Base-by-base conservation (phyloP, 2,113 vertebrate species). In the Donacobius atricapilla region DNA sequence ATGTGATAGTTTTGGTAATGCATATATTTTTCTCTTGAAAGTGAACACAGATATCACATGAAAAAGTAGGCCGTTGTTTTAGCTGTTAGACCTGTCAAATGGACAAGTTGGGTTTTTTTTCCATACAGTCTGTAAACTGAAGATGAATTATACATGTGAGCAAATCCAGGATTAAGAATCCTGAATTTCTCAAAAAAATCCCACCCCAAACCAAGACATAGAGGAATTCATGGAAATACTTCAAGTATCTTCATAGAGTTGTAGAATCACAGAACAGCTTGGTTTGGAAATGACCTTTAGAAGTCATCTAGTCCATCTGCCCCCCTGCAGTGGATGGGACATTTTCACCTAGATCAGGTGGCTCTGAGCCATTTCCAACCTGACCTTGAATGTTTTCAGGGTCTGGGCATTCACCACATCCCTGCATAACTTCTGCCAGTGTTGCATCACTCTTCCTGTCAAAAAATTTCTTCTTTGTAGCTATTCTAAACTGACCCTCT, bases 1-100 rank as follows among this genome's bases (percentile, higher is more conserved):
- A 80, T 7, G 83, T 21, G 25, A 91, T 91, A 93, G 82, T 80
- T 91, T 86, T 70, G 56, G 77, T 54, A 70, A 85, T 71, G 48
- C 51, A 68, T 40, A 65, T 83, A 63, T 73, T 87, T 76, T 86
- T 86, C 28, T 76, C 81, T 89, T 87, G 48, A 89, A 96, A 95
- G 44, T 80, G 89, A 91, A 92, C 63, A 56, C 28, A 88, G 58
- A 25, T 39, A 87, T n/a, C n/a, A 66, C 22, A 33, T 71, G 47
- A 81, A 54, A 63, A 94, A 86, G 18, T 24, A 72, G 54, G 30
- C 14, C 25, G 47, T 65, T 1, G 0, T 33, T 93, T 68, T 40
- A 47, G 51, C 21, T 71, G 16, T 54, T 93, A 60, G 56, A 56
- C 65, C 24, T 82, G 19, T 66, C 64, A 75, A 51, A 69, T 53